Evolutionary conservation across 2,888 invertebrate genomes (phyloP).

Genomic region (Hydrotaea cyrtoneurina): DNA sequence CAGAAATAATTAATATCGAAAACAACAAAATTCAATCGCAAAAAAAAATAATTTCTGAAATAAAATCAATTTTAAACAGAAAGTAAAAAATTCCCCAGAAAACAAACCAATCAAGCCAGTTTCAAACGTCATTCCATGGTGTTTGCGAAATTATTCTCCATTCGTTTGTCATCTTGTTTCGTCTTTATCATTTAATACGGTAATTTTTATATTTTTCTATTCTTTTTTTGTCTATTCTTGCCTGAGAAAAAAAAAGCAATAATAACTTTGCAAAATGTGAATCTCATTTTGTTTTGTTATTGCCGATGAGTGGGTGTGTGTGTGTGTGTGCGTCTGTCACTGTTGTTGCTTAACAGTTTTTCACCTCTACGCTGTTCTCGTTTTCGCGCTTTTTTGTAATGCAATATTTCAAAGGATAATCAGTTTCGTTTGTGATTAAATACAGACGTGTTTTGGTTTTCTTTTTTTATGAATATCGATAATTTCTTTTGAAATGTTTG

Average conservation of each 20-base stretch:
- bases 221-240: constrained; percentile 6
- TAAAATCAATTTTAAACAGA: not conserved
- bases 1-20: not conserved
- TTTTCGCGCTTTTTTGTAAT: too few relatives aligned
- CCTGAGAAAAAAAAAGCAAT: constrained; percentile 7
- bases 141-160: not conserved
- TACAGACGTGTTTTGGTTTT: too few relatives aligned
- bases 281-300: not conserved
- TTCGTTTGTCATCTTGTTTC: not conserved
- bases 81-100: not conserved
- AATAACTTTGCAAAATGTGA: not conserved
- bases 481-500: too few relatives aligned
- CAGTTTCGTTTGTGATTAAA: too few relatives aligned
- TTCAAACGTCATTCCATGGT: not conserved
- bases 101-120: not conserved
- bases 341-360: constrained; percentile 26
- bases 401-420: too few relatives aligned
- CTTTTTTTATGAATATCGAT: too few relatives aligned
- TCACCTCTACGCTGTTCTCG: not conserved
- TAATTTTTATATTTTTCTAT: constrained; percentile 29
- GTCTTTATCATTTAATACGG: constrained; percentile 18
- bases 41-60: not conserved
- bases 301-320: too few relatives aligned
- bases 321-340: not conserved
- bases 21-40: not conserved